phyloP scores from a whole-genome alignment of 1,140 invertebrate genomes.

The Nautilus pompilius region DNA sequence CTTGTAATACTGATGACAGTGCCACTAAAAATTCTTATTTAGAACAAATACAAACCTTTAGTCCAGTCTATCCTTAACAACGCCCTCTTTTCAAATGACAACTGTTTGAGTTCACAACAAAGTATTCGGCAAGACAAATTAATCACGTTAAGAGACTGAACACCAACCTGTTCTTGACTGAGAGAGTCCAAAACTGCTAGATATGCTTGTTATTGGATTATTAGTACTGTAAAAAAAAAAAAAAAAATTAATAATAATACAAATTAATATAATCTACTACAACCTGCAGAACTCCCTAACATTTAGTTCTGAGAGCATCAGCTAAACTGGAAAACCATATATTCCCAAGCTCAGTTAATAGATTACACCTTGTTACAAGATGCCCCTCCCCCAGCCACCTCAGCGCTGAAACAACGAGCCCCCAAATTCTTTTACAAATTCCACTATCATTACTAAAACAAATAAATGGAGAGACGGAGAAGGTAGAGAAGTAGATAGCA shows the following conservation, averaged over 20 bases:
- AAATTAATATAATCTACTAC: neutral
- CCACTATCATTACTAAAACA: neutral
- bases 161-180: conserved; percentile 18
- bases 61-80: too few relatives aligned
- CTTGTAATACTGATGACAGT: neutral
- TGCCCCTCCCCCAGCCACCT: neutral
- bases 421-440: neutral
- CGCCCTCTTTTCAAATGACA: too few relatives aligned
- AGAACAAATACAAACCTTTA: neutral
- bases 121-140: too few relatives aligned
- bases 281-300: neutral
- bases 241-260: neutral
- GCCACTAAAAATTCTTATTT: neutral
- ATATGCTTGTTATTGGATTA: conserved; percentile 16
- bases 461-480: neutral
- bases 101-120: too few relatives aligned
- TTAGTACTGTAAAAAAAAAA: conserved; percentile 11
- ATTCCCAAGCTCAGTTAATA: conserved; percentile 3
- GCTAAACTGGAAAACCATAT: conserved; percentile 16
- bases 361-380: neutral
- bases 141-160: too few relatives aligned
- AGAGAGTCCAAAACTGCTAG: conserved; percentile 16
- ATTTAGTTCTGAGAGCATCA: neutral
- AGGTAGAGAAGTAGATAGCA: neutral
- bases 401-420: neutral